phyloP scores from a whole-genome alignment of 2,113 vertebrate species.

The Eretmochelys imbricata region DNA sequence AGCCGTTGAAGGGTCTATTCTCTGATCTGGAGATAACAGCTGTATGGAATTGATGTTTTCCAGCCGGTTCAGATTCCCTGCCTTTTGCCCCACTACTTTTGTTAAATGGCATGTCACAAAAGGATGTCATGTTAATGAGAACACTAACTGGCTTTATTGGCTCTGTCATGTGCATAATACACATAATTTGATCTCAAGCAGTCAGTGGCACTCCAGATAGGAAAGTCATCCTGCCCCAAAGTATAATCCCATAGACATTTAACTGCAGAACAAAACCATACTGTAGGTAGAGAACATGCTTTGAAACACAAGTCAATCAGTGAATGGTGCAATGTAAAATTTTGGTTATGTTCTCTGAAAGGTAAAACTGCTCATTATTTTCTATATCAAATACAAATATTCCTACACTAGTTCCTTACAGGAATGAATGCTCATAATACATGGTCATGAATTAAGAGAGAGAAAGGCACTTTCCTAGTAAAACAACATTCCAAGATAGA shows the following conservation, averaged over 20 bases:
- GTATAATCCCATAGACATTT: neutral
- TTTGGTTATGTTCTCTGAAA: accelerated
- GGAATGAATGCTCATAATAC: neutral
- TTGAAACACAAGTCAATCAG: accelerated
- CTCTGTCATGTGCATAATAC: neutral
- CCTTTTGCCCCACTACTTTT: neutral
- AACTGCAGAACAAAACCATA: neutral
- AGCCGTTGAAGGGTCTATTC: conserved; percentile 19
- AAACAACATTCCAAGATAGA: neutral
- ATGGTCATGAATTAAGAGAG: neutral
- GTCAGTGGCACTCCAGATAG: accelerated
- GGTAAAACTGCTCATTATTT: accelerated
- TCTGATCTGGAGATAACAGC: conserved; percentile 37
- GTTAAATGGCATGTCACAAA: neutral
- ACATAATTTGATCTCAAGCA: neutral
- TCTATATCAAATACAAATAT: neutral
- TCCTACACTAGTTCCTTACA: neutral
- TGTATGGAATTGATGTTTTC: conserved; percentile 1
- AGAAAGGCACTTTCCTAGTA: neutral
- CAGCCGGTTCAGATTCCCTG: neutral
- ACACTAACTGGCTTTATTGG: neutral
- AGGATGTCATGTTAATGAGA: neutral
- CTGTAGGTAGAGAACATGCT: neutral
- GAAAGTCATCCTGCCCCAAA: neutral
- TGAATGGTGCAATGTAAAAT: neutral